Percentiles rank a stretch among this genome's conserved stretches.
phyloP scores from a whole-genome alignment of 2,888 invertebrate species.

The Orthosia incerta region DNA sequence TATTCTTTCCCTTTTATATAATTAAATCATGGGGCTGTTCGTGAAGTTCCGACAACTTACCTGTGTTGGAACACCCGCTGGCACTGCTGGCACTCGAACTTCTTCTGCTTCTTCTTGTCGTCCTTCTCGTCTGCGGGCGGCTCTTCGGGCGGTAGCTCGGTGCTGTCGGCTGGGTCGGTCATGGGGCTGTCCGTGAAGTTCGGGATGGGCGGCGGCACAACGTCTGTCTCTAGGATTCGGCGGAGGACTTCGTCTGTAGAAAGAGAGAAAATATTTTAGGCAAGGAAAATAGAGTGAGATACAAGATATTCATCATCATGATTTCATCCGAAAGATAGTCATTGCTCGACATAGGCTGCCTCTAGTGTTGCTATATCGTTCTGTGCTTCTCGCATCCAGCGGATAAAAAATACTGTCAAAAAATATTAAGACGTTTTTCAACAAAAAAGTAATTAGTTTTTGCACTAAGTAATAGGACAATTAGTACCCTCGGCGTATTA shows the following conservation, averaged over 20 bases:
- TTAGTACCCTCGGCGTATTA: not conserved
- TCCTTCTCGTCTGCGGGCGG: slow-evolving; percentile 29
- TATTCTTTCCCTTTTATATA: too few relatives aligned
- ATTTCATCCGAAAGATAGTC: too few relatives aligned
- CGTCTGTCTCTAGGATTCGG: slow-evolving; percentile 83
- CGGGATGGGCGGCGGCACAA: slow-evolving; percentile 58
- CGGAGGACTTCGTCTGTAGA: slow-evolving; percentile 85
- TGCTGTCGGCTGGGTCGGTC: slow-evolving; percentile 31
- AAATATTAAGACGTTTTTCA: too few relatives aligned
- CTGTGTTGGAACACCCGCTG: slow-evolving; percentile 93
- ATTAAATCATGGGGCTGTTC: too few relatives aligned
- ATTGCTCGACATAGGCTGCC: too few relatives aligned
- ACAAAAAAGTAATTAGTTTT: not conserved
- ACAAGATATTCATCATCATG: too few relatives aligned
- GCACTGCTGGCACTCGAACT: slow-evolving; percentile 92
- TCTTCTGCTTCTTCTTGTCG: slow-evolving; percentile 75
- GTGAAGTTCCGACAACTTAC: not conserved
- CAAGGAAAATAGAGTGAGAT: too few relatives aligned
- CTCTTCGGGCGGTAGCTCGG: slow-evolving; percentile 35
- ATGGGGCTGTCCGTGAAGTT: slow-evolving; percentile 74
- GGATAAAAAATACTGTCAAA: too few relatives aligned
- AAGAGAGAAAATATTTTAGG: not conserved
- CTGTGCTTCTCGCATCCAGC: too few relatives aligned
- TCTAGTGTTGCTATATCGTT: too few relatives aligned
- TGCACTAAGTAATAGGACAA: not conserved